These are phyloP conservation scores for Drosophila hamatofila DNA, from an alignment of 2,888 invertebrate genomes.

Conservation along the genomic window DNA sequence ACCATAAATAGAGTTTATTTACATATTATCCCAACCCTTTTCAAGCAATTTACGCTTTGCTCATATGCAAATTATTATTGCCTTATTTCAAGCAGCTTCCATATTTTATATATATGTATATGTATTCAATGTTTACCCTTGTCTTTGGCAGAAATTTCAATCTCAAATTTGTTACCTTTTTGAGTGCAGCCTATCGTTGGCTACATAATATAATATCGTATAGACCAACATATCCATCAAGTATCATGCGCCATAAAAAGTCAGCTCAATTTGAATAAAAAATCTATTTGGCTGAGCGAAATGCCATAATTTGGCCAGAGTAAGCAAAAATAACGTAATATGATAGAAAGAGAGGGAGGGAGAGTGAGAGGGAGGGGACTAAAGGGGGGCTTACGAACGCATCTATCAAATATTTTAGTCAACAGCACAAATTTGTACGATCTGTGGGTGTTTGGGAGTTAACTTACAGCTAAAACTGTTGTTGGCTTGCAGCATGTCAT, in stretches of 20 bases:
- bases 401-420: slow-evolving; percentile 62
- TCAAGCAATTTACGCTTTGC: slow-evolving; percentile 18
- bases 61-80: slow-evolving; percentile 40
- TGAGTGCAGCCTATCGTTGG: neutral
- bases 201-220: slow-evolving; percentile 7
- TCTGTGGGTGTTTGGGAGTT: slow-evolving; percentile 12
- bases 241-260: slow-evolving; percentile 24
- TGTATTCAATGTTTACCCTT: neutral
- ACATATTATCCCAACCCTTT: slow-evolving; percentile 9
- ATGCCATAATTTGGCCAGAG: slow-evolving; percentile 28
- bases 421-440: slow-evolving; percentile 53
- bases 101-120: too few species aligned
- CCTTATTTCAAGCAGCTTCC: slow-evolving; percentile 12
- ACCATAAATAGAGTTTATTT: slow-evolving; percentile 1
- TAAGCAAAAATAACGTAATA: slow-evolving; percentile 29
- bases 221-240: slow-evolving; percentile 46
- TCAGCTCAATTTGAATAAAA: slow-evolving; percentile 69
- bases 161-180: slow-evolving; percentile 34
- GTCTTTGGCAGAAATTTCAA: slow-evolving; percentile 17
- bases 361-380: neutral
- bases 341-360: slow-evolving; percentile 17
- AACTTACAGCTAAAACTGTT: slow-evolving; percentile 18
- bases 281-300: slow-evolving; percentile 60
- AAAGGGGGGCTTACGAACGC: slow-evolving; percentile 11
- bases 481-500: slow-evolving; percentile 49